Evolutionary conservation across 2,113 vertebrate species (phyloP).

Genomic region (Macquaria australasica): DNA sequence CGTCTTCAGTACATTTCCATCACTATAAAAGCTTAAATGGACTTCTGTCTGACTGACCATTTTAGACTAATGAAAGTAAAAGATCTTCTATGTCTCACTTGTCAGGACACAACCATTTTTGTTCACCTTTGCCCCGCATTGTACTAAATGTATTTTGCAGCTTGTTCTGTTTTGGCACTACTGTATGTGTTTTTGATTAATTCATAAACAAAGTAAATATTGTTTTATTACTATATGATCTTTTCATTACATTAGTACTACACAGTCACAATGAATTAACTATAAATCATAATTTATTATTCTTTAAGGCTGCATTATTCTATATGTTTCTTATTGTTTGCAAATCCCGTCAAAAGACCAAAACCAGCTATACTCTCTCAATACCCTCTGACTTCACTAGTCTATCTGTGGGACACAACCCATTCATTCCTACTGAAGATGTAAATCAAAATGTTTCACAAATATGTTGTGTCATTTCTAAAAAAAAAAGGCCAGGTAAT

Average conservation of each 20-base stretch:
- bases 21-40: neutral
- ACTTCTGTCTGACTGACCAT: neutral
- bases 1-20: neutral
- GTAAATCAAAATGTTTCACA: too few species aligned
- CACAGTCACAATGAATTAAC: neutral
- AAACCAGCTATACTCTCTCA: too few species aligned
- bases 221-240: neutral
- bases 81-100: neutral
- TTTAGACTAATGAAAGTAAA: constrained; percentile 18
- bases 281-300: too few species aligned
- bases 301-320: too few species aligned
- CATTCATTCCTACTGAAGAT: too few species aligned
- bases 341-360: too few species aligned
- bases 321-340: too few species aligned
- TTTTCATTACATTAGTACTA: neutral
- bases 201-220: neutral
- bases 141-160: neutral
- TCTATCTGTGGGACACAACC: too few species aligned
- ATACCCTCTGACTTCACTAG: too few species aligned
- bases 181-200: neutral
- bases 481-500: too few species aligned
- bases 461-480: too few species aligned
- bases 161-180: neutral
- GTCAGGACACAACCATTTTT: neutral
- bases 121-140: neutral